phyloP scores from a whole-genome alignment of 2,113 vertebrate species.

The Trogon melanurus region DNA sequence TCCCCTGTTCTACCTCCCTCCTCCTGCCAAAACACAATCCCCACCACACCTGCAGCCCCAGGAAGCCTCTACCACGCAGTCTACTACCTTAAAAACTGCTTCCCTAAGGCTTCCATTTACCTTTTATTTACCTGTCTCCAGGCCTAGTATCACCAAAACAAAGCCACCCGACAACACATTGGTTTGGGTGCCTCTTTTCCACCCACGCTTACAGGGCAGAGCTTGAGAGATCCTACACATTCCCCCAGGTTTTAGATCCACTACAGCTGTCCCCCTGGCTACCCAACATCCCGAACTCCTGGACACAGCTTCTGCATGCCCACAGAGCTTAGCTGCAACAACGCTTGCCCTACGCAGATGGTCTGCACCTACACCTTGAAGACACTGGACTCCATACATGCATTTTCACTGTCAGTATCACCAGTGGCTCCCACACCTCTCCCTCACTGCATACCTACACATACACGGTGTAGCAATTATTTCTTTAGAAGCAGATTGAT shows the following conservation, averaged over 20 bases:
- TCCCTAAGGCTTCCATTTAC: background rate
- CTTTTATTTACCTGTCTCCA: background rate
- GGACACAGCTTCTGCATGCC: background rate
- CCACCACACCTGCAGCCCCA: background rate
- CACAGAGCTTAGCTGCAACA: background rate
- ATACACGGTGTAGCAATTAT: background rate
- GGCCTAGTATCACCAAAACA: background rate
- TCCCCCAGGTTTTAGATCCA: background rate
- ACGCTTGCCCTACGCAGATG: fast-evolving
- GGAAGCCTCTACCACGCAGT: background rate
- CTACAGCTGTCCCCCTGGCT: background rate
- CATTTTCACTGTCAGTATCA: background rate
- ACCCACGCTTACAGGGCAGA: background rate
- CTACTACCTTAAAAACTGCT: background rate
- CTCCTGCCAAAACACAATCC: background rate
- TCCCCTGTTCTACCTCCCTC: background rate
- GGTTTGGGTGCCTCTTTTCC: background rate
- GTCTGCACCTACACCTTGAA: background rate
- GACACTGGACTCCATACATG: fast-evolving
- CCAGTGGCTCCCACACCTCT: background rate
- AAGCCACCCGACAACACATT: background rate
- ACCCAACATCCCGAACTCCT: background rate
- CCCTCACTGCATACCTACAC: background rate
- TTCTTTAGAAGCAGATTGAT: background rate
- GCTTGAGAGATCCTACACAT: background rate